Evolutionary conservation across 2,113 vertebrate genomes (phyloP).

Genomic region (Pteruthius melanotis): DNA sequence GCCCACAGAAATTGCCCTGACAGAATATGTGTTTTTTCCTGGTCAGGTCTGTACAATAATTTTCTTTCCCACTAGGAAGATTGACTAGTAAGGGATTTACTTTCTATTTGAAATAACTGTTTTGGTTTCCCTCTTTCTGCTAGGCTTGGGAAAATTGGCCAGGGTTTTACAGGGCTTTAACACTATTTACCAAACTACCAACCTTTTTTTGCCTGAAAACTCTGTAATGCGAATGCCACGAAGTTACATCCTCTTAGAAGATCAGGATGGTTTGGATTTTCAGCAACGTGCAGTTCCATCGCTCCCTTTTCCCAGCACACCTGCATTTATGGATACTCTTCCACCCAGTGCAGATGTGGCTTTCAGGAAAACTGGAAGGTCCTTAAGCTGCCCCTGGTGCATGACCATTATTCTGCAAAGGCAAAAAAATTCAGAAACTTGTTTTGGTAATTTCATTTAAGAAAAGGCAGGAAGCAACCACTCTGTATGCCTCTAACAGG

Average conservation of each 20-base stretch:
- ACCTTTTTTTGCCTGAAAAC: not conserved
- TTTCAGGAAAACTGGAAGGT: not conserved
- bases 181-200: not conserved
- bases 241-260: not conserved
- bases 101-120: not conserved
- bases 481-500: not conserved
- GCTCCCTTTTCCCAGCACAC: not conserved
- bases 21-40: not conserved
- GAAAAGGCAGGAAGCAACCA: not conserved
- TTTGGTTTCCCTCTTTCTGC: not conserved
- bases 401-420: not conserved
- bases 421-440: not conserved
- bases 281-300: not conserved
- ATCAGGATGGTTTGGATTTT: not conserved
- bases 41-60: not conserved
- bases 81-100: not conserved
- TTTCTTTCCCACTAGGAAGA: conserved; percentile 23
- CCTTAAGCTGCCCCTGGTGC: not conserved
- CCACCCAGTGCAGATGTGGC: not conserved
- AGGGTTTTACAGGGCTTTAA: not conserved
- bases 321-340: not conserved
- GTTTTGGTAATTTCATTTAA: not conserved
- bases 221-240: not conserved
- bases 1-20: not conserved
- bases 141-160: not conserved